Conservation (phyloP, 2,888 invertebrate species). For the Poecilus cupreus region DNA sequence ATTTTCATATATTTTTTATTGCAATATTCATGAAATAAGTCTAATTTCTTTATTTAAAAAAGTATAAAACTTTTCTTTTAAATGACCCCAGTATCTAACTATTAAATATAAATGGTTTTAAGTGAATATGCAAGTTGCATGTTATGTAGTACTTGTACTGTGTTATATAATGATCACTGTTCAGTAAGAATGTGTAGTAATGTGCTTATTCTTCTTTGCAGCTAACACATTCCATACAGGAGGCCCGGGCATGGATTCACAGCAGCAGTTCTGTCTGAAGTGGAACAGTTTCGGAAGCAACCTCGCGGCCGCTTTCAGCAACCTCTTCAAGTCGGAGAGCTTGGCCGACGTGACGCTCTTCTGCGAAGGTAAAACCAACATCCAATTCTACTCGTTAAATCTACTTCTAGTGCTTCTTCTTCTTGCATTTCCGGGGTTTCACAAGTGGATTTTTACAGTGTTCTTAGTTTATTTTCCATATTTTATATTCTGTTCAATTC, state of each 20-base stretch:
- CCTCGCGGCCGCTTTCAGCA: slow-evolving; percentile 93
- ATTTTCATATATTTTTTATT: too few species aligned
- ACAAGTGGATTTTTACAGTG: neutral
- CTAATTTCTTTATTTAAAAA: too few species aligned
- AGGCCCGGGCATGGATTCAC: slow-evolving; percentile 67
- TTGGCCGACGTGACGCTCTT: slow-evolving; percentile 94
- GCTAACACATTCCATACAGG: slow-evolving; percentile 58
- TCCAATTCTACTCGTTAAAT: neutral
- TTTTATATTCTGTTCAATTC: too few species aligned
- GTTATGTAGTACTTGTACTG: too few species aligned
- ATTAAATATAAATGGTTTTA: too few species aligned
- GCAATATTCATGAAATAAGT: too few species aligned
- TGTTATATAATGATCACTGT: too few species aligned
- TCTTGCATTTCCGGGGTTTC: neutral
- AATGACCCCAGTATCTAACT: too few species aligned
- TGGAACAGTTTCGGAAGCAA: slow-evolving; percentile 97
- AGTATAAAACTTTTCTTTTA: too few species aligned
- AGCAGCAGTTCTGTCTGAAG: slow-evolving; percentile 96
- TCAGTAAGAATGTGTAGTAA: neutral
- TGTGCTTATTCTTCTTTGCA: slow-evolving; percentile 33
- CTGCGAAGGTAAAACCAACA: slow-evolving; percentile 87
- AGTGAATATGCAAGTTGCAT: neutral
- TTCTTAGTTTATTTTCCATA: neutral
- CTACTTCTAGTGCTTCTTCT: neutral
- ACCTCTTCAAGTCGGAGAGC: slow-evolving; percentile 94